Evolutionary conservation across 2,113 vertebrate species (phyloP).

Genomic region (Muntiacus reevesi): DNA sequence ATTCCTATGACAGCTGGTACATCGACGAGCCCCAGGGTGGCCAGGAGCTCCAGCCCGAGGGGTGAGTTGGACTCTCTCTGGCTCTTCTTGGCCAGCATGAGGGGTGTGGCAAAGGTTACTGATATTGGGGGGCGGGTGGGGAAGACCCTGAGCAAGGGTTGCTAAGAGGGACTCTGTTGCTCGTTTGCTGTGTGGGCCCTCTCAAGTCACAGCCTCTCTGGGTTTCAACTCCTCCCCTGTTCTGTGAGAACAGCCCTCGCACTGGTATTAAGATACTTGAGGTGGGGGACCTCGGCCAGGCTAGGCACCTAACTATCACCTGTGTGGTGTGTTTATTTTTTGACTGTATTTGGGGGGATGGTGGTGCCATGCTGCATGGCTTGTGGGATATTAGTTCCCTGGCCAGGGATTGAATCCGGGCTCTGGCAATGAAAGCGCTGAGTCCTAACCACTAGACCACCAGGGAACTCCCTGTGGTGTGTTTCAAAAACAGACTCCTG

Average conservation of each 20-base stretch:
- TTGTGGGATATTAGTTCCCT: not conserved
- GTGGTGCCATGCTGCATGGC: not conserved
- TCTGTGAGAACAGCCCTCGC: not conserved
- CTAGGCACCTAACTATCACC: not conserved
- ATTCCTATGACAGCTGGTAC: conserved; percentile 75
- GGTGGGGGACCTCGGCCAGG: no score
- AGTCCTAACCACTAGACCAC: not conserved
- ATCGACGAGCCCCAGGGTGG: conserved; percentile 65
- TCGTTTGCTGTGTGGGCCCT: not conserved
- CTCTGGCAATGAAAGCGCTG: not conserved
- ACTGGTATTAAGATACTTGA: not conserved
- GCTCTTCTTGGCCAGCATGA: not conserved
- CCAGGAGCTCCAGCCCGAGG: not conserved
- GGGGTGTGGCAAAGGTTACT: not conserved
- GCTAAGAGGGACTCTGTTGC: not conserved
- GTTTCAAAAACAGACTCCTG: not conserved
- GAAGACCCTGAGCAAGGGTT: not conserved
- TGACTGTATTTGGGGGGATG: not conserved
- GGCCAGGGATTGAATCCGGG: no score
- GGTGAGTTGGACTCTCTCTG: conserved; percentile 71
- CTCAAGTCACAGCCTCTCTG: not conserved
- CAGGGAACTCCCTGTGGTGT: not conserved
- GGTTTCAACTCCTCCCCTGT: not conserved
- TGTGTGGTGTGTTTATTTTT: not conserved
- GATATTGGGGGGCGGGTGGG: fast-evolving